phyloP scores from a whole-genome alignment of 1,140 invertebrate genomes.

The Nixonia krombeini region DNA sequence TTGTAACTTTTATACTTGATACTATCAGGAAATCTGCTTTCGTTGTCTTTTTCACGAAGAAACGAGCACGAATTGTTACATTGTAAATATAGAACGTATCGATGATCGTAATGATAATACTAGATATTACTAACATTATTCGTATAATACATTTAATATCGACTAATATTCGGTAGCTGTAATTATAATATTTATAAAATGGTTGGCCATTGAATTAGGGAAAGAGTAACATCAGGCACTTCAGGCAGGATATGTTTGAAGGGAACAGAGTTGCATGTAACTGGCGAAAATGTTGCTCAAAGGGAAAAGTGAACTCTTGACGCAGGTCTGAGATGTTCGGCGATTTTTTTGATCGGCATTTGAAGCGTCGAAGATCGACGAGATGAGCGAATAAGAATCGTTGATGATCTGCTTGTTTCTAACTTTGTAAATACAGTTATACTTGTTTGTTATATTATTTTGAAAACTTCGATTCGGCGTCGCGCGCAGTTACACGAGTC shows the following conservation, averaged over 20 bases:
- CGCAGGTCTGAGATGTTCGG: too few species aligned
- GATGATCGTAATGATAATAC: constrained; percentile 59
- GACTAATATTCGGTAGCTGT: constrained; percentile 65
- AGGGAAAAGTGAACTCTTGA: background rate
- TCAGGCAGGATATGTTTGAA: too few species aligned
- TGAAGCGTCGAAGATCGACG: too few species aligned
- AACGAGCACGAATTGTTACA: constrained; percentile 58
- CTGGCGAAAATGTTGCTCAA: background rate
- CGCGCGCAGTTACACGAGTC: background rate
- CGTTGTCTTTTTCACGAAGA: constrained; percentile 22
- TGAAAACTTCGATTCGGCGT: constrained; percentile 4
- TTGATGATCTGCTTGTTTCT: constrained; percentile 19
- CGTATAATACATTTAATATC: constrained; percentile 60
- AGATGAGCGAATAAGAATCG: too few species aligned
- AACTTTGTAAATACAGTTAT: constrained; percentile 47
- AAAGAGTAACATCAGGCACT: background rate
- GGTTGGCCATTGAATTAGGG: constrained; percentile 37
- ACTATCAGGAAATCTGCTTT: background rate
- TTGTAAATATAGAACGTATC: constrained; percentile 68
- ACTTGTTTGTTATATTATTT: constrained; percentile 38
- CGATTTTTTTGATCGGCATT: too few species aligned
- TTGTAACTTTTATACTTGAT: background rate
- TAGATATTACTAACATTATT: constrained; percentile 60
- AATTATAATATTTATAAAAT: constrained; percentile 55
- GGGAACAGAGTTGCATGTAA: too few species aligned